Conservation (phyloP, 2,888 invertebrate species). For the Andrena praecox region DNA sequence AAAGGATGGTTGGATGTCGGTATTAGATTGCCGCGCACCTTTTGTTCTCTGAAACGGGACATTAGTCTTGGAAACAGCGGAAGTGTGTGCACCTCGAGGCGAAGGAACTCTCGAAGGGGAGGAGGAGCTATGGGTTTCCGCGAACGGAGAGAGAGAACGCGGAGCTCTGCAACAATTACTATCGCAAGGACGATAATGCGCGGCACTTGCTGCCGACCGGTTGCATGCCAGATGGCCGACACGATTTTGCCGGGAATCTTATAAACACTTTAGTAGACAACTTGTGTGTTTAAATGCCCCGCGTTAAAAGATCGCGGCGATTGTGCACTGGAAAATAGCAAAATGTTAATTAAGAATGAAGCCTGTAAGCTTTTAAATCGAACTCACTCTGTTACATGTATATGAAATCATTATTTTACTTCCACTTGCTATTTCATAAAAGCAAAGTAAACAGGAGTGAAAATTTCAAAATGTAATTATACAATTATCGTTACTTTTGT, state of each 20-base stretch:
- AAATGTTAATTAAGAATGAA: background rate
- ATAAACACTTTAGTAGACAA: constrained; percentile 27
- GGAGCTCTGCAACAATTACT: constrained; percentile 60
- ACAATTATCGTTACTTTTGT: too few relatives aligned
- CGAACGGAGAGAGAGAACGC: constrained; percentile 39
- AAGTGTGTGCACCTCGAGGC: constrained; percentile 14
- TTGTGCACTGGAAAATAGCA: constrained; percentile 29
- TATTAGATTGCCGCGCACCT: too few relatives aligned
- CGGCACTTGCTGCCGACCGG: constrained; percentile 52
- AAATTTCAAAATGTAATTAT: too few relatives aligned
- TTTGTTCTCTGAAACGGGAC: background rate
- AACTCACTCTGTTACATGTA: background rate
- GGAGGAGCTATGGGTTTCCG: constrained; percentile 23
- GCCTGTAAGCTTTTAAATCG: background rate
- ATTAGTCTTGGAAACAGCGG: constrained; percentile 26
- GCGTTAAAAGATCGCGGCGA: background rate
- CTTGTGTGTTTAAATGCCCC: constrained; percentile 19
- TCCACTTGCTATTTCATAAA: too few relatives aligned
- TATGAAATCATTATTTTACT: too few relatives aligned
- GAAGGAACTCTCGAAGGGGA: constrained; percentile 18
- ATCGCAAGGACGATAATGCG: constrained; percentile 55
- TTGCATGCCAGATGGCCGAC: constrained; percentile 63
- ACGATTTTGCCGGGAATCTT: constrained; percentile 51
- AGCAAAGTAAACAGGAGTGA: too few relatives aligned
- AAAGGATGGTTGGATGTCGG: too few relatives aligned